These are phyloP conservation scores for Drosophila ustulata DNA, from an alignment of 2,888 invertebrate genomes.

Conservation along the genomic window DNA sequence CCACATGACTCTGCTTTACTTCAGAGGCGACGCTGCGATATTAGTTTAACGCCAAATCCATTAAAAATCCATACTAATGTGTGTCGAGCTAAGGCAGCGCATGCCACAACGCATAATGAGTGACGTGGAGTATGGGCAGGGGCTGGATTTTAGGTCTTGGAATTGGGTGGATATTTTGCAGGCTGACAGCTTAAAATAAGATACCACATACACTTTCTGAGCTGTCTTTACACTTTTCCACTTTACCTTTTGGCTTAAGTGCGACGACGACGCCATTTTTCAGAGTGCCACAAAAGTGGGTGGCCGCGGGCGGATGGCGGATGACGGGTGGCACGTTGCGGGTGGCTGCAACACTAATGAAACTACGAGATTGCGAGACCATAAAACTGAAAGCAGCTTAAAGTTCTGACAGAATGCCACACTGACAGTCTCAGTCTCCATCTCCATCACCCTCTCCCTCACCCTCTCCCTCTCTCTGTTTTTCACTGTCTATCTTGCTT, in stretches of 20 bases:
- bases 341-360: conserved; percentile 36
- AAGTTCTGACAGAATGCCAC: conserved; percentile 30
- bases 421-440: conserved; percentile 2
- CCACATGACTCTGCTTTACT: conserved; percentile 38
- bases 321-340: not conserved
- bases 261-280: conserved; percentile 55
- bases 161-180: conserved; percentile 9
- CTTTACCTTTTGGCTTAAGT: conserved; percentile 66
- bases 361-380: conserved; percentile 52
- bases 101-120: conserved; percentile 76
- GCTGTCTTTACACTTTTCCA: conserved; percentile 55
- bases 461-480: not conserved
- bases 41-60: conserved; percentile 75
- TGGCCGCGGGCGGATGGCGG: not conserved
- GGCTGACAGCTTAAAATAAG: conserved; percentile 64
- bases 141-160: not conserved
- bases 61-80: conserved; percentile 79
- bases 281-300: conserved; percentile 44
- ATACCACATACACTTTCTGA: conserved; percentile 68
- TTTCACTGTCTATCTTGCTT: not conserved
- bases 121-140: conserved; percentile 34
- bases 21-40: conserved; percentile 56
- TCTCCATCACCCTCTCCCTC: too few relatives aligned
- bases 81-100: conserved; percentile 65
- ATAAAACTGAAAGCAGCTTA: conserved; percentile 44